Evolutionary conservation across 35 echinoderm and acorn worm species (phyloP).

Genomic region (Lytechinus pictus): DNA sequence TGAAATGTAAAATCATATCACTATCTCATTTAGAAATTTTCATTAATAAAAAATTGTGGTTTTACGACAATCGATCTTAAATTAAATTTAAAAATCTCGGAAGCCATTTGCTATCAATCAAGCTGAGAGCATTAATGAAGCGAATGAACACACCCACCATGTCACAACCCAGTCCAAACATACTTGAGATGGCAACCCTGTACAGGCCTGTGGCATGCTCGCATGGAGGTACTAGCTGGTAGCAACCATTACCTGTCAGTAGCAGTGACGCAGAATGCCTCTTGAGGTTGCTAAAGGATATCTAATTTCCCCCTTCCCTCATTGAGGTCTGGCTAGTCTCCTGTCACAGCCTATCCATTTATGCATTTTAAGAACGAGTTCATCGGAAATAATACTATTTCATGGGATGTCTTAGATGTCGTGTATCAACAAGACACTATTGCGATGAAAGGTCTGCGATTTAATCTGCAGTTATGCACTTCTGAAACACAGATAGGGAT

Average conservation of each 20-base stretch:
- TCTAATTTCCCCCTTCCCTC: conserved; percentile 37
- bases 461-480: neutral
- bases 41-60: neutral
- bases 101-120: neutral
- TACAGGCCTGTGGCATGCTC: neutral
- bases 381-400: neutral
- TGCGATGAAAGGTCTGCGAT: neutral
- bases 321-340: neutral
- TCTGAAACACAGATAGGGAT: neutral
- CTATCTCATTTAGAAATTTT: neutral
- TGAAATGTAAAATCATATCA: neutral
- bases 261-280: conserved; percentile 21
- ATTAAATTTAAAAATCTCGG: neutral
- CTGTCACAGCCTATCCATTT: neutral
- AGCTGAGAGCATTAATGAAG: neutral
- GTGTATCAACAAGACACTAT: neutral
- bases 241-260: neutral
- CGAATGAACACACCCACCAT: neutral
- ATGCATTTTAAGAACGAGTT: neutral
- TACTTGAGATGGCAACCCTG: neutral
- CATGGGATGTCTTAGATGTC: neutral
- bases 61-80: neutral
- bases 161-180: neutral
- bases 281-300: conserved; percentile 1
- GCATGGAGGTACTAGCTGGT: neutral